Base-by-base conservation (phyloP, 2,113 vertebrate genomes). In the Tragelaphus imberbis region DNA sequence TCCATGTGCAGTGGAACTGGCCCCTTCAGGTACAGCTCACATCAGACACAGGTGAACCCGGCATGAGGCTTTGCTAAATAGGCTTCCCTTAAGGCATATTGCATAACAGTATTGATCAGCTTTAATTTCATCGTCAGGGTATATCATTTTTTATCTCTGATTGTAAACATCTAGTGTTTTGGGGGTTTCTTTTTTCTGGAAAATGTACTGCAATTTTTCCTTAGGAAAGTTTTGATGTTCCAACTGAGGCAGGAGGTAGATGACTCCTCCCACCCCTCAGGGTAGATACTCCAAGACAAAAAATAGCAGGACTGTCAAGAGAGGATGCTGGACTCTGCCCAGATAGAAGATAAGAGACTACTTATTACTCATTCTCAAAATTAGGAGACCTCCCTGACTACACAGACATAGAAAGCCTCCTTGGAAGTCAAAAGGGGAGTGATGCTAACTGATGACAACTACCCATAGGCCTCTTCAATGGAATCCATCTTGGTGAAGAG, bases 1-100 rank as follows among this genome's bases (percentile, higher is more conserved):
- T 94, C 84, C 19, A 81, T 2, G 6, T 0, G 0, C 27, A 11
- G 1, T 5, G 47, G 8, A 44, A 79, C 5, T 63, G 92, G 55
- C 47, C 17, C 8, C 27, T 93, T 53, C 12, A 33, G 19, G 9
- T 44, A 15, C 3, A 65, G 13, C 59, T 40, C 47, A 40, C 40
- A 51, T 63, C 55, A 53, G 63, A 93, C 1, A 8, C 28, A 33
- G n/a, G 55, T 28, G 47, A 61, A 91, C 4, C 23, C 0, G 1
- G n/a, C 30, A 53, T 21, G 44, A 88, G 17, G 13, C 71, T 63
- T 59, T 61, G 44, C 16, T 51, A 75, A 85, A 27, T 14, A 59
- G 15, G 65, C 21, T 19, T 30, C 15, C 40, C 23, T 51, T 86
- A 33, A n/a, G 25, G 33, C 14, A 44, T 71, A 23, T 33, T 87